Evolutionary conservation across 2,888 invertebrate species (phyloP).

Genomic region (Hoplodrina ambigua): DNA sequence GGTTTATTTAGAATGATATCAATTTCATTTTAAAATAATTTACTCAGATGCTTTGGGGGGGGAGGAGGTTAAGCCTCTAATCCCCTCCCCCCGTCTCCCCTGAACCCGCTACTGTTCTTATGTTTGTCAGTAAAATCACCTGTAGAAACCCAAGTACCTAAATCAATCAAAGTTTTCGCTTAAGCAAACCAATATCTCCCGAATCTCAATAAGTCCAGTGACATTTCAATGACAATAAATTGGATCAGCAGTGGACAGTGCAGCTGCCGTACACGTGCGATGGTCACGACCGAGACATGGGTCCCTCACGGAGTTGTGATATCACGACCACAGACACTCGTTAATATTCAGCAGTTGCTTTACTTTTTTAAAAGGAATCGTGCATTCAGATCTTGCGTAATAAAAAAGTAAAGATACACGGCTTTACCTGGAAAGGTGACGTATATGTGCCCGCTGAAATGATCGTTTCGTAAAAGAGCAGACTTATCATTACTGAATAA

Average conservation of each 20-base stretch:
- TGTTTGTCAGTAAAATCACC: not conserved
- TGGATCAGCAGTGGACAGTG: conserved; percentile 67
- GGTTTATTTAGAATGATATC: no score
- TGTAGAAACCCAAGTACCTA: conserved; percentile 8
- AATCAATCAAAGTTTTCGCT: conserved; percentile 47
- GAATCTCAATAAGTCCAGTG: conserved; percentile 57
- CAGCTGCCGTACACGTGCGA: conserved; percentile 82
- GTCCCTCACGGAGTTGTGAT: conserved; percentile 75
- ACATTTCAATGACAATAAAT: conserved; percentile 81
- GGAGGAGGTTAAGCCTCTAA: no score
- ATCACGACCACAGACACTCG: conserved; percentile 69
- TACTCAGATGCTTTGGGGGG: no score
- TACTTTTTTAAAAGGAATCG: conserved; percentile 47
- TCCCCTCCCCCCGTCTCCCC: no score
- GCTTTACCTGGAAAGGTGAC: not conserved
- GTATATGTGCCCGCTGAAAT: conserved; percentile 5
- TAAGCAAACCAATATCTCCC: conserved; percentile 47
- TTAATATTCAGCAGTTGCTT: conserved; percentile 51
- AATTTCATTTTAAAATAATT: no score
- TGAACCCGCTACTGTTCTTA: not conserved
- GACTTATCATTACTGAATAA: conserved; percentile 1
- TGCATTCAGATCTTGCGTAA: conserved; percentile 37
- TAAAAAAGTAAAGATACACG: conserved; percentile 19
- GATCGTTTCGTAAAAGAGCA: not conserved
- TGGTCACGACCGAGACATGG: conserved; percentile 81